Evolutionary conservation across 2,113 vertebrate genomes (phyloP), one percentile per base, ranked within the genome.

Genomic region (Hemibagrus wyckioides): DNA sequence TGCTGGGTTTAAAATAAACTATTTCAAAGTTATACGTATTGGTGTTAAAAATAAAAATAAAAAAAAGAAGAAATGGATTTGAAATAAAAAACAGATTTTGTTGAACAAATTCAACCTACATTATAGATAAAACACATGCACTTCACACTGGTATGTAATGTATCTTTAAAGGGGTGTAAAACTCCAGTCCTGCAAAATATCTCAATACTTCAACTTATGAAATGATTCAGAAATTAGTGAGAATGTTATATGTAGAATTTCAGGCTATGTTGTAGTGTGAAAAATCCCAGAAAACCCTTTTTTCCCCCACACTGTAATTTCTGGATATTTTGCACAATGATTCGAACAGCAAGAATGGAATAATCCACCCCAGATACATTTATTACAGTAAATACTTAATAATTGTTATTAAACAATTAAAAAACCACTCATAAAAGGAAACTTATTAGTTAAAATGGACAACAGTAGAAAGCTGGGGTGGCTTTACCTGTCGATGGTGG

Each of bases 301-400:
- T 48, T 48, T 48, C 44, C n/a, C n/a, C n/a, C 9, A 33, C n/a
- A 39, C 7, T 30, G 39, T 6, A 36, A 17, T 85, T 17, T n/a
- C 44, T 61, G 36, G 39, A 50, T 39, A 79, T 50, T 85, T 44
- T 21, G 6, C 30, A 19, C 15, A 21, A 41, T 10, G n/a, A 33
- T 41, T 84, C 84, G 36, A 65, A 19, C n/a, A 15, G 41, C 80
- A 88, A 83, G 84, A 90, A 88, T 89, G 89, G 89, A 90, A 89
- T 88, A 85, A 83, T 90, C 85, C 87, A 90, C 89, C 89, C 89
- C 87, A 87, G 89, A 90, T 90, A 90, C 89, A 90, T 90, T 90
- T 15, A 63, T 69, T 83, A 52, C 56, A 39, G 36, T 73, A 65
- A 52, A 52, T 50, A 52, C 79, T 80, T 50, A 83, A 86, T 57